Conservation (phyloP, 2,888 invertebrate species). For the Cryptocephalus primarius region DNA sequence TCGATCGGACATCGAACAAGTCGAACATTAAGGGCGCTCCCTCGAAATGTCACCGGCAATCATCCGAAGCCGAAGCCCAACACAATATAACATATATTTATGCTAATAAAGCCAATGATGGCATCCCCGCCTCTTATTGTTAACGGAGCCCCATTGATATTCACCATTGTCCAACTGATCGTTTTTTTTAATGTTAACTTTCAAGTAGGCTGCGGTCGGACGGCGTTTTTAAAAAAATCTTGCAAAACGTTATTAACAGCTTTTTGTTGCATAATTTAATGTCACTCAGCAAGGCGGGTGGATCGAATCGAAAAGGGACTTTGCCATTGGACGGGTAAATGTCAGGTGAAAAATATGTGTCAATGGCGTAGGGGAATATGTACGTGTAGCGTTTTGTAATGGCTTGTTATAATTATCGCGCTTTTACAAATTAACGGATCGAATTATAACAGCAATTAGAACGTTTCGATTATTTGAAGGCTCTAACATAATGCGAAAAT, state of each 20-base stretch:
- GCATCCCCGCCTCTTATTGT: constrained; percentile 30
- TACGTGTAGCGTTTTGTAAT: too few species aligned
- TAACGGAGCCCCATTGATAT: constrained; percentile 27
- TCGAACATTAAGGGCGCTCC: constrained; percentile 12
- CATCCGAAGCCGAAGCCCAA: constrained; percentile 11
- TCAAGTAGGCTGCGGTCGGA: constrained; percentile 5
- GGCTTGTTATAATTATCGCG: too few species aligned
- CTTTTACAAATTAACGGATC: too few species aligned
- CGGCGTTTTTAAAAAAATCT: constrained; percentile 10
- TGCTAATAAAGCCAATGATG: constrained; percentile 27
- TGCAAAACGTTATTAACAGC: neutral
- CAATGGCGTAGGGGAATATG: too few species aligned
- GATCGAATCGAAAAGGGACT: too few species aligned
- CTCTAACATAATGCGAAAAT: too few species aligned
- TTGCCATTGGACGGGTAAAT: too few species aligned
- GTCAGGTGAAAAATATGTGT: too few species aligned
- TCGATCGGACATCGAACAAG: constrained; percentile 8
- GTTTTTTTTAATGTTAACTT: too few species aligned
- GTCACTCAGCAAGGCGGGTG: too few species aligned
- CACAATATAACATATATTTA: constrained; percentile 29
- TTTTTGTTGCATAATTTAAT: constrained; percentile 1
- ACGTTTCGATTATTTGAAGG: too few species aligned
- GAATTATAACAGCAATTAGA: too few species aligned
- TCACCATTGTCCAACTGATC: constrained; percentile 25
- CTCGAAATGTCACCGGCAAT: constrained; percentile 13